A percentile compares a stretch with the other conserved stretches of the same genome.
phyloP scores from a whole-genome alignment of 2,113 vertebrate species.

The Bolborhynchus lineola region DNA sequence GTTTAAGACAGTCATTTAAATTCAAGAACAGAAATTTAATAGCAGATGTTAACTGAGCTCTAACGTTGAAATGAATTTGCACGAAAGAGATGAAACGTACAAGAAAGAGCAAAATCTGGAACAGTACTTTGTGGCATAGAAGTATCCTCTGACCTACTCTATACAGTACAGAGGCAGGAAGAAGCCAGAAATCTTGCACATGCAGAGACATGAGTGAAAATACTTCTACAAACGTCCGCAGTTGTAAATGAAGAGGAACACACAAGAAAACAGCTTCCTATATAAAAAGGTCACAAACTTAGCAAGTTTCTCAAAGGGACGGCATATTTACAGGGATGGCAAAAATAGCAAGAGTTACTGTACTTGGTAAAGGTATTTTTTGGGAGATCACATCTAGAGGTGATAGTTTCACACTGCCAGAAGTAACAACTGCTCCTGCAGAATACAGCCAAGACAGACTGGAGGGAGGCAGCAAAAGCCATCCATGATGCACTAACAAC shows the following conservation, averaged over 20 bases:
- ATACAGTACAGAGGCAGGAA: background rate
- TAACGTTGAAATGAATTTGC: background rate
- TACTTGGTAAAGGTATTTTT: background rate
- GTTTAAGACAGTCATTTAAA: slow-evolving; percentile 40
- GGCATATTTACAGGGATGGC: background rate
- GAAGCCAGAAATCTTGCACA: background rate
- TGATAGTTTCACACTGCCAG: background rate
- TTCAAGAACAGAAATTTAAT: slow-evolving; percentile 15
- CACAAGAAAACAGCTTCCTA: background rate
- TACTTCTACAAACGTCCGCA: background rate
- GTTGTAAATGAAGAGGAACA: background rate
- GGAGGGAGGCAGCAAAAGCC: background rate
- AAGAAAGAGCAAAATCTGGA: background rate
- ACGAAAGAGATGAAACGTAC: background rate
- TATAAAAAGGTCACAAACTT: background rate
- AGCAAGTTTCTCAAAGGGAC: background rate
- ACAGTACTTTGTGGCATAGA: background rate
- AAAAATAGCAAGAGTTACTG: background rate
- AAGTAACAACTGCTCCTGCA: background rate
- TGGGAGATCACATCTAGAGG: background rate
- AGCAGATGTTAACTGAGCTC: background rate
- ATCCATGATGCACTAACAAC: background rate
- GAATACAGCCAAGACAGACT: background rate
- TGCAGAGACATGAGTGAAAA: background rate
- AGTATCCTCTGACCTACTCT: background rate